Conservation (phyloP, 1,140 invertebrate genomes). For the Agrypnia vestita region DNA sequence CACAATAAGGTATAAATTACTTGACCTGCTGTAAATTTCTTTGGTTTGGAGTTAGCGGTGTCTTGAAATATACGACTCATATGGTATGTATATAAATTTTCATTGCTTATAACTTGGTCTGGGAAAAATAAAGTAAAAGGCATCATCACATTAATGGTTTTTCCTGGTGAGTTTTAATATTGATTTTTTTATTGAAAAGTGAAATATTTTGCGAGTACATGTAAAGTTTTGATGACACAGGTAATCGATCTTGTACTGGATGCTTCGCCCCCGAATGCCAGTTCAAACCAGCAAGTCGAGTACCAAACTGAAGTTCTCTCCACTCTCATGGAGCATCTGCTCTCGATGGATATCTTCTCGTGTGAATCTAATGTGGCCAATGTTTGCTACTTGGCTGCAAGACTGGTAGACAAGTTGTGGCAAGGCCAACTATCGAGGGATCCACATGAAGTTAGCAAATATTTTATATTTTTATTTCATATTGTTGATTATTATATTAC, state of each 20-base stretch:
- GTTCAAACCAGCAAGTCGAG: constrained; percentile 84
- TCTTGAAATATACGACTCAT: too few relatives aligned
- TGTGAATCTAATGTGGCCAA: constrained; percentile 90
- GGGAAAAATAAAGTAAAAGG: too few relatives aligned
- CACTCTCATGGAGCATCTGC: constrained; percentile 93
- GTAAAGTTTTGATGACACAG: constrained; percentile 61
- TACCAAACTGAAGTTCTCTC: constrained; percentile 95
- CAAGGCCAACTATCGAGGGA: constrained; percentile 91
- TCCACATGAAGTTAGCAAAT: constrained; percentile 83
- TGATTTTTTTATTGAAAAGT: not conserved
- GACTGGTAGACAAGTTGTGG: constrained; percentile 98
- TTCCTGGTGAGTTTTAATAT: too few relatives aligned
- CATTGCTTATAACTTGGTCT: too few relatives aligned
- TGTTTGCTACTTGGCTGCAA: constrained; percentile 93
- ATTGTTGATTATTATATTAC: not conserved
- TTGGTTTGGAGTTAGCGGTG: too few relatives aligned
- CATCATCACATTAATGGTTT: too few relatives aligned
- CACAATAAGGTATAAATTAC: too few relatives aligned
- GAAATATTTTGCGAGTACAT: not conserved
- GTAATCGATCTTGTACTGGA: constrained; percentile 92
- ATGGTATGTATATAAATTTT: too few relatives aligned
- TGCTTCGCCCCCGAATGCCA: constrained; percentile 87
- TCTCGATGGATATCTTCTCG: constrained; percentile 91
- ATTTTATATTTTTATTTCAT: constrained; percentile 5
- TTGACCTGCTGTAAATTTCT: too few relatives aligned